A percentile compares a stretch with the other conserved stretches of the same genome.
Evolutionary conservation across 2,888 invertebrate species (phyloP).

Genomic region (Anorthoa munda): DNA sequence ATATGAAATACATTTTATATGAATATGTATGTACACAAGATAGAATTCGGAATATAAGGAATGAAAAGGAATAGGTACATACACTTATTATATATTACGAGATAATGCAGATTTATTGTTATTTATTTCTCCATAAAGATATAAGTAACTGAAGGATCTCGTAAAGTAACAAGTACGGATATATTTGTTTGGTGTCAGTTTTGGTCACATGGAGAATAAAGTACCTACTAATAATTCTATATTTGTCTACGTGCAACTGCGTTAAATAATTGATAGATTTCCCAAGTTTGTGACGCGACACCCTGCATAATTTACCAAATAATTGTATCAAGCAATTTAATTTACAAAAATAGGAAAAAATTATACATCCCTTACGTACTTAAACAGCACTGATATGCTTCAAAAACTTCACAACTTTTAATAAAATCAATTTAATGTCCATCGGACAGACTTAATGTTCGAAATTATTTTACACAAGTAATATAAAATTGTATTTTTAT

Average conservation of each 20-base stretch:
- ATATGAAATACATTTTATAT: slow-evolving; percentile 76
- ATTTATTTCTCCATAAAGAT: slow-evolving; percentile 45
- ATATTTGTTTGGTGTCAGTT: slow-evolving; percentile 71
- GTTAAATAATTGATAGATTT: slow-evolving; percentile 61
- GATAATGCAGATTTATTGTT: slow-evolving; percentile 50
- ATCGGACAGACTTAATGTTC: slow-evolving; percentile 69
- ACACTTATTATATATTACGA: slow-evolving; percentile 50
- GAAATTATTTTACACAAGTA: slow-evolving; percentile 66
- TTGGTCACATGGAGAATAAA: slow-evolving; percentile 88
- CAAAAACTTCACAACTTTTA: slow-evolving; percentile 83
- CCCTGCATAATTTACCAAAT: slow-evolving; percentile 55
- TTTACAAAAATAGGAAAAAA: slow-evolving; percentile 77
- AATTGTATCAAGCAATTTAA: slow-evolving; percentile 64
- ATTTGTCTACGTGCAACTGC: slow-evolving; percentile 74
- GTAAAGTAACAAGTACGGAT: slow-evolving; percentile 42
- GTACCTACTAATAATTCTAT: slow-evolving; percentile 72
- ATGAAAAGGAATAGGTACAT: slow-evolving; percentile 73
- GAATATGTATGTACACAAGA: slow-evolving; percentile 68
- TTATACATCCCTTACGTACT: slow-evolving; percentile 72
- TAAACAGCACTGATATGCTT: slow-evolving; percentile 85
- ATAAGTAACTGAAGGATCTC: slow-evolving; percentile 45
- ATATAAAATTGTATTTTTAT: slow-evolving; percentile 62
- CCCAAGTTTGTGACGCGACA: slow-evolving; percentile 55
- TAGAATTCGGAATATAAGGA: slow-evolving; percentile 75
- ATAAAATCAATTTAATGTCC: slow-evolving; percentile 81